Conservation (phyloP, 37 sponge, comb jelly and placozoan genomes). For the Ephydatia muelleri region DNA sequence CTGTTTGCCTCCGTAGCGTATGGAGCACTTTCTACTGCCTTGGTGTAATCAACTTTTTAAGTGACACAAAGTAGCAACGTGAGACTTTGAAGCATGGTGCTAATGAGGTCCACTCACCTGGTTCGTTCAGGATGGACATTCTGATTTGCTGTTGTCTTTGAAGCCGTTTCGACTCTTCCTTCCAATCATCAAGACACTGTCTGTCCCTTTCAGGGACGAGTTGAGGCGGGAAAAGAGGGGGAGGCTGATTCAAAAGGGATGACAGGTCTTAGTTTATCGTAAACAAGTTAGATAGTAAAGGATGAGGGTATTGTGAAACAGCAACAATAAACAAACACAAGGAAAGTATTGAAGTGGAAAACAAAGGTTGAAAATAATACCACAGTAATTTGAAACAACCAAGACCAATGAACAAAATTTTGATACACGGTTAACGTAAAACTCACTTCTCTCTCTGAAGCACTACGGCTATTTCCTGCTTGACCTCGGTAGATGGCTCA, state of each 20-base stretch:
- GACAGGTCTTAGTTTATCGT: no score
- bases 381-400: no score
- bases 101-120: no score
- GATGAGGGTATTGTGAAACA: no score
- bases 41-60: neutral
- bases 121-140: no score
- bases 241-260: no score
- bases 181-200: slow-evolving; percentile 56
- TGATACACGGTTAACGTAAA: no score
- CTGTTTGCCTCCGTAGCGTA: slow-evolving; percentile 24
- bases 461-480: neutral
- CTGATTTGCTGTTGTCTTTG: slow-evolving; percentile 25
- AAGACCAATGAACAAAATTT: no score
- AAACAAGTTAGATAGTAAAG: no score
- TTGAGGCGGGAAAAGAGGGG: neutral
- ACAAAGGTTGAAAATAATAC: no score
- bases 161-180: slow-evolving; percentile 36
- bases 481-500: neutral
- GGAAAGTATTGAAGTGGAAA: no score
- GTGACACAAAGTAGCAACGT: neutral
- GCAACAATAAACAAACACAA: no score
- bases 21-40: slow-evolving; percentile 22
- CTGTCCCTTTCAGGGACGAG: slow-evolving; percentile 28
- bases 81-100: neutral
- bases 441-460: slow-evolving; percentile 5